Percentiles rank a stretch among this genome's conserved stretches.
Conservation (phyloP, 2,888 invertebrate genomes). For the Monoplex corrugatus region DNA sequence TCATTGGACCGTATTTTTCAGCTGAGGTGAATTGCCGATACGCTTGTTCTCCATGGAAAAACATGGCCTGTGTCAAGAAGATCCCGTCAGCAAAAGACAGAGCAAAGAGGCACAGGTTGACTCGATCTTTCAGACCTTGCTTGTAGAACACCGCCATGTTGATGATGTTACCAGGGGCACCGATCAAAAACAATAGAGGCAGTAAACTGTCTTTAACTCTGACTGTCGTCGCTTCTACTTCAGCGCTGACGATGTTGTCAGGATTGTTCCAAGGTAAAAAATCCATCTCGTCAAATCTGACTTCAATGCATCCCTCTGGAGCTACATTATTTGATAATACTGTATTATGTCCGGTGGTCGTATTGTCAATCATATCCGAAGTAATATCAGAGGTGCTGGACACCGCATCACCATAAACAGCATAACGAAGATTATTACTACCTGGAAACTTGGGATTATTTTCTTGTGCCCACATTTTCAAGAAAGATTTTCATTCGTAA, state of each 20-base stretch:
- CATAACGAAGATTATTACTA: too few species aligned
- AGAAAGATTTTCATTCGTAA: too few species aligned
- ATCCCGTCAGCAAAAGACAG: neutral
- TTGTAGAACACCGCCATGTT: neutral
- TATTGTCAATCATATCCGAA: too few species aligned
- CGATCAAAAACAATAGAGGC: neutral
- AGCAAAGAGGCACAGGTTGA: neutral
- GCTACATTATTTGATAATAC: too few species aligned
- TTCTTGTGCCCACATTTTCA: too few species aligned
- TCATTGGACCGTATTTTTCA: neutral
- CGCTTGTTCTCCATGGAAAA: neutral
- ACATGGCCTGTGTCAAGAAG: neutral
- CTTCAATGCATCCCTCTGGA: too few species aligned
- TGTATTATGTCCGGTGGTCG: too few species aligned
- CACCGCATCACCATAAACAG: too few species aligned
- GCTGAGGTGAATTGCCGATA: neutral
- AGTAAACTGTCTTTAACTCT: neutral
- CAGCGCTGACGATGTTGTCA: neutral
- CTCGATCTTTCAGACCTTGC: neutral
- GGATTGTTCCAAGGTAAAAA: neutral
- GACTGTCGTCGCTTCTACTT: neutral
- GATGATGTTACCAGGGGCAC: neutral
- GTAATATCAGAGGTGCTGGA: too few species aligned
- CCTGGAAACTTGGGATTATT: too few species aligned
- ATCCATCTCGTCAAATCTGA: neutral